Evolutionary conservation across 2,888 invertebrate genomes (phyloP).

Genomic region (Nowickia ferox): DNA sequence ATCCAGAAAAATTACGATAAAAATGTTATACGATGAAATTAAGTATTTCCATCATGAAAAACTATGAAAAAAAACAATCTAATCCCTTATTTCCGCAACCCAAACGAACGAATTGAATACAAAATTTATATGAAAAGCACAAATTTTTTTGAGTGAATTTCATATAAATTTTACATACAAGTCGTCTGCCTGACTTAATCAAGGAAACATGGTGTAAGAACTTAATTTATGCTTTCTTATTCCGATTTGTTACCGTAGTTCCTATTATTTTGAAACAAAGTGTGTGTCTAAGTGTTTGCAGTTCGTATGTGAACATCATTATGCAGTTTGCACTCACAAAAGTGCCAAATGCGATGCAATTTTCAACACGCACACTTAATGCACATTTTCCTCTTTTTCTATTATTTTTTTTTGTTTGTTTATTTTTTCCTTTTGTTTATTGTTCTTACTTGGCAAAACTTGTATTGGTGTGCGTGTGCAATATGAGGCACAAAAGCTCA

Average conservation of each 20-base stretch:
- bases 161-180: too few relatives aligned
- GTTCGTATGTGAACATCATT: constrained; percentile 54
- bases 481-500: constrained; percentile 44
- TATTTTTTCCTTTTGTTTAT: constrained; percentile 13
- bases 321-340: constrained; percentile 70
- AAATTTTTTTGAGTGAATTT: too few relatives aligned
- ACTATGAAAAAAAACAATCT: too few relatives aligned
- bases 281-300: constrained; percentile 24
- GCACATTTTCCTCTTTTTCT: constrained; percentile 43
- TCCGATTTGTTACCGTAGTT: too few relatives aligned
- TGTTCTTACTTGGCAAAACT: constrained; percentile 29
- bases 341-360: constrained; percentile 71
- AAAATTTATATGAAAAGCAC: too few relatives aligned
- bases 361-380: constrained; percentile 71
- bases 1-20: too few relatives aligned
- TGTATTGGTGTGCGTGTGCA: constrained; percentile 32
- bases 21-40: too few relatives aligned
- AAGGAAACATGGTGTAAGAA: too few relatives aligned
- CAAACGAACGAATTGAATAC: too few relatives aligned
- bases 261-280: constrained; percentile 16
- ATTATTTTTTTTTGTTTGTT: not conserved
- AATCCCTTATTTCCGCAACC: too few relatives aligned
- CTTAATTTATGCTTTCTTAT: not conserved
- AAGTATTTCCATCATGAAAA: too few relatives aligned
- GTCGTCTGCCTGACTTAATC: too few relatives aligned